Evolutionary conservation across 2,797 vertebrate species (phyloP).

Genomic region (Poecile montanus): DNA sequence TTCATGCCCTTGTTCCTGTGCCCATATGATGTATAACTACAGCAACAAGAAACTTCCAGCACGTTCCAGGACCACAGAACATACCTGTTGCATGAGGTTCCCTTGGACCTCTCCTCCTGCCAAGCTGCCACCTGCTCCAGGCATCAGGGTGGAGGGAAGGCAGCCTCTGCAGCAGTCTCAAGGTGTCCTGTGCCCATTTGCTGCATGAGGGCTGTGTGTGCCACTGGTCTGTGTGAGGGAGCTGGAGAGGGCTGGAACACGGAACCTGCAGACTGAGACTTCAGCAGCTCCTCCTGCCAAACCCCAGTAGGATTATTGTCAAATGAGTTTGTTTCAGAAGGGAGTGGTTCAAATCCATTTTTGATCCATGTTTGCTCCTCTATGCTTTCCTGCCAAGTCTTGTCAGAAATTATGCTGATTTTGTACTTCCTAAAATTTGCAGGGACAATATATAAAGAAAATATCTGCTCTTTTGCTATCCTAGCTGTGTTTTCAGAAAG

Average conservation of each 20-base stretch:
- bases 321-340: neutral
- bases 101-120: neutral
- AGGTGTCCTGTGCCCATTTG: rapidly evolving
- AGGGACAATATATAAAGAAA: neutral
- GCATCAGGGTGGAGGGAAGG: rapidly evolving
- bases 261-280: neutral
- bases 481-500: neutral
- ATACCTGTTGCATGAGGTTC: rapidly evolving
- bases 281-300: neutral
- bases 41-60: neutral
- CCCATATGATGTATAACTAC: neutral
- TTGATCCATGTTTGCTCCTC: neutral
- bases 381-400: neutral
- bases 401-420: neutral
- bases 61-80: neutral
- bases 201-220: rapidly evolving
- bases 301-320: neutral
- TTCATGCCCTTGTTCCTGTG: neutral
- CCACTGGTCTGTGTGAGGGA: neutral
- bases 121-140: neutral
- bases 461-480: neutral
- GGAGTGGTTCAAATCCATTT: neutral
- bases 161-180: neutral
- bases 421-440: neutral
- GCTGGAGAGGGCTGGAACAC: neutral